Percentiles rank a stretch among this genome's conserved stretches.
These are phyloP conservation scores for Centropus unirufus DNA, from an alignment of 2,113 vertebrate genomes.

Conservation along the genomic window DNA sequence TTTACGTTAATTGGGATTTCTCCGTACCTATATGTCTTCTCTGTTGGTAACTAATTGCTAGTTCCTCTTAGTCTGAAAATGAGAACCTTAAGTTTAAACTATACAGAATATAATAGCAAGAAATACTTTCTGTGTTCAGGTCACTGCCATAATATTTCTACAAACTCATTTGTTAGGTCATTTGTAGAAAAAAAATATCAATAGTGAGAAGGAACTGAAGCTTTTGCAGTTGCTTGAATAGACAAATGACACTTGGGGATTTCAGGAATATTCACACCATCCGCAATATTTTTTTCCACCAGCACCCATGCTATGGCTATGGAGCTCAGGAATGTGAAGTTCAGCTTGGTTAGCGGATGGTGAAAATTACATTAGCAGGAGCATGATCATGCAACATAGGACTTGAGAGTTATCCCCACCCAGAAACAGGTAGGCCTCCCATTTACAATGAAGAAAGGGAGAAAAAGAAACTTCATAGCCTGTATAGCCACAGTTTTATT, in stretches of 20 bases:
- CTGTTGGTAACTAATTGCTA: background rate
- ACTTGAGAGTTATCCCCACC: background rate
- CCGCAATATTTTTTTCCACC: background rate
- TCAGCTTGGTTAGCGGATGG: background rate
- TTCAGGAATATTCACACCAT: background rate
- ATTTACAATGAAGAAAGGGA: background rate
- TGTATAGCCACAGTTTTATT: background rate
- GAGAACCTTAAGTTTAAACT: background rate
- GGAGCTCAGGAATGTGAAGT: background rate
- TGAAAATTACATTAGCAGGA: background rate
- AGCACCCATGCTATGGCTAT: fast-evolving
- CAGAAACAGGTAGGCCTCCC: background rate
- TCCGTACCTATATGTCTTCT: background rate
- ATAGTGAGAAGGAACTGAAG: background rate
- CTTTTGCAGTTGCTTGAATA: background rate
- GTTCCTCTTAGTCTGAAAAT: background rate
- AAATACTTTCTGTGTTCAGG: background rate
- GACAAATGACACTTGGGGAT: background rate
- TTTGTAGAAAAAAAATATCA: background rate
- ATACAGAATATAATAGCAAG: background rate
- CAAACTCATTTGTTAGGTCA: background rate
- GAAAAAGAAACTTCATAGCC: background rate
- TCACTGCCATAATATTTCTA: background rate
- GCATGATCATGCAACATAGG: background rate
- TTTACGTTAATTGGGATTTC: background rate